Percentiles rank a stretch among this genome's conserved stretches.
These are phyloP conservation scores for Drosophila engyochracea DNA, from an alignment of 2,888 invertebrate species.

Conservation along the genomic window DNA sequence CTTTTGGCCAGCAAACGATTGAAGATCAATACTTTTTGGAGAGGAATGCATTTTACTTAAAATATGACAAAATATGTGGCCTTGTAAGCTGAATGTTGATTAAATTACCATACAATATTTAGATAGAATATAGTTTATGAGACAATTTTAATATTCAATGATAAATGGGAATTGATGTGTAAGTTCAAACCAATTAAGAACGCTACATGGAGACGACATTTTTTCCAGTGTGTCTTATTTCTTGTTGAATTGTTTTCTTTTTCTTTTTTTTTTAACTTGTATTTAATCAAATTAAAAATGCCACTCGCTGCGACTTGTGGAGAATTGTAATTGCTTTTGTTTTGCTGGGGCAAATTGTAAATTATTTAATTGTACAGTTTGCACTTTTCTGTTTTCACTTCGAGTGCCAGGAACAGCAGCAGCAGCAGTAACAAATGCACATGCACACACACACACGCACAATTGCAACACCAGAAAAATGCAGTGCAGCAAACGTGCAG, in stretches of 20 bases:
- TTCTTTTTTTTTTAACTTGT: slow-evolving; percentile 22
- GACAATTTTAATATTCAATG: not conserved
- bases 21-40: not conserved
- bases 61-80: not conserved
- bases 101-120: not conserved
- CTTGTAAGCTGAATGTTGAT: not conserved
- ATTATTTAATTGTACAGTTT: slow-evolving; percentile 72
- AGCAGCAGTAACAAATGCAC: slow-evolving; percentile 4
- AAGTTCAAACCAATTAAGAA: not conserved
- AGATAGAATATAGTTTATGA: not conserved
- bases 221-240: not conserved
- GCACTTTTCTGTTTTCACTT: slow-evolving; percentile 57
- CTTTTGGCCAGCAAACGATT: slow-evolving; percentile 21
- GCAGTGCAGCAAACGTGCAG: slow-evolving; percentile 65
- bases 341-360: slow-evolving; percentile 61
- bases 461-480: slow-evolving; percentile 15
- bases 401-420: slow-evolving; percentile 57
- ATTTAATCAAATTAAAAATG: slow-evolving; percentile 74
- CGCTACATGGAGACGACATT: not conserved
- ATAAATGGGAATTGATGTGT: not conserved
- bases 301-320: slow-evolving; percentile 65
- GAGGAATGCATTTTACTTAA: not conserved
- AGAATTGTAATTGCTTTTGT: slow-evolving; percentile 41
- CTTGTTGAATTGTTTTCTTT: not conserved
- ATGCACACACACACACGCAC: not conserved